These are phyloP conservation scores for Pelagia noctiluca DNA, from an alignment of 30 jellyfish, hydroid and myxozoan species.

Conservation along the genomic window DNA sequence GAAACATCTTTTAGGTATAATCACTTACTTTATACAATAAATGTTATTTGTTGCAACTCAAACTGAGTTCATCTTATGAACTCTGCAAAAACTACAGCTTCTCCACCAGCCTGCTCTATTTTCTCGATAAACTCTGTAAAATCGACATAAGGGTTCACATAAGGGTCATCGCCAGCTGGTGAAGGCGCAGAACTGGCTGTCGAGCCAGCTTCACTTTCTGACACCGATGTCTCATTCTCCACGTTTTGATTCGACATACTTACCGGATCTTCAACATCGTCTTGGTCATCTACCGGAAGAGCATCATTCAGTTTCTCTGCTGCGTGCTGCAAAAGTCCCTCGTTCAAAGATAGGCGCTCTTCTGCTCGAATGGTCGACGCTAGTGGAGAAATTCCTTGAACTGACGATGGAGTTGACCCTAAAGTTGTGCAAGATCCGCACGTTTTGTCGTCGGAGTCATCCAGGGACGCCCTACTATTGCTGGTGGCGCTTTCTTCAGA, in stretches of 20 bases:
- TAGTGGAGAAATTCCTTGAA: background rate
- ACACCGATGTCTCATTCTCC: background rate
- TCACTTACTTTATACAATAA: too few relatives aligned
- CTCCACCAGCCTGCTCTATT: constrained; percentile 84
- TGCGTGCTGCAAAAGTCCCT: too few relatives aligned
- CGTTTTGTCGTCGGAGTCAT: constrained; percentile 20
- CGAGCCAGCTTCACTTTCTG: background rate
- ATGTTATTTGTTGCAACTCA: too few relatives aligned
- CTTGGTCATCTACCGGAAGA: constrained; percentile 12
- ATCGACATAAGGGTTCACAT: constrained; percentile 87
- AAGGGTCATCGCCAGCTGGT: constrained; percentile 77
- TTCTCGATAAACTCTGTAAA: constrained; percentile 80
- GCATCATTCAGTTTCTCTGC: background rate
- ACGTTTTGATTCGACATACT: too few relatives aligned
- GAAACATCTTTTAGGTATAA: too few relatives aligned
- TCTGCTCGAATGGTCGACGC: constrained; percentile 16
- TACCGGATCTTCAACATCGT: constrained; percentile 1
- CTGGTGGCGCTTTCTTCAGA: constrained; percentile 41
- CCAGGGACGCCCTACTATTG: background rate
- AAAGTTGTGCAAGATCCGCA: constrained; percentile 4
- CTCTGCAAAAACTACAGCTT: constrained; percentile 71
- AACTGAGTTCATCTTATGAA: too few relatives aligned
- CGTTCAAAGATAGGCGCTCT: too few relatives aligned
- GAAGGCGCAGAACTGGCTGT: background rate
- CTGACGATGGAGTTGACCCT: constrained; percentile 12